These are phyloP conservation scores for Episyrphus balteatus DNA, from an alignment of 1,140 invertebrate species.

Conservation along the genomic window DNA sequence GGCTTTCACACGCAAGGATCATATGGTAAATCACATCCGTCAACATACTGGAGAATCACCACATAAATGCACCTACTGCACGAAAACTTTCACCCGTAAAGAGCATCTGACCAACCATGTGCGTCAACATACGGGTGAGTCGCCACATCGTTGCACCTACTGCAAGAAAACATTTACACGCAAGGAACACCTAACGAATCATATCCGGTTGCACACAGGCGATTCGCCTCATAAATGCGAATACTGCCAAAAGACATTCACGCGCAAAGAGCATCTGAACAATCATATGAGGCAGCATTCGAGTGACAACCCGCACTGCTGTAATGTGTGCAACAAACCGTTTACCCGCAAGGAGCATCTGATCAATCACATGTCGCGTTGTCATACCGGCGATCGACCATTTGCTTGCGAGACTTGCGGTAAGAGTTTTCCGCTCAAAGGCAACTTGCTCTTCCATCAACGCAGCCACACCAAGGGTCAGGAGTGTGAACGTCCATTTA, in stretches of 20 bases:
- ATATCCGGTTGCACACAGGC: constrained; percentile 60
- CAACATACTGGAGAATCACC: constrained; percentile 82
- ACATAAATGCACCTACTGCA: constrained; percentile 67
- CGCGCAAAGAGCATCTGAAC: constrained; percentile 67
- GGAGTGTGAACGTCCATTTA: constrained; percentile 80
- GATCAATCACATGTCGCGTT: constrained; percentile 60
- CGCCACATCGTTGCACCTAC: constrained; percentile 58
- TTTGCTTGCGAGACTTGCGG: constrained; percentile 72
- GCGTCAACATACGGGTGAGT: constrained; percentile 68
- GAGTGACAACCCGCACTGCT: constrained; percentile 70
- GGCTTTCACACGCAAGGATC: constrained; percentile 74
- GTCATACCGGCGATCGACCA: constrained; percentile 80
- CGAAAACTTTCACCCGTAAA: constrained; percentile 71
- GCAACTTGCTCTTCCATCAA: constrained; percentile 89
- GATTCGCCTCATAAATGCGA: constrained; percentile 73
- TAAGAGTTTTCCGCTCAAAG: constrained; percentile 77
- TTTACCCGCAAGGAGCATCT: constrained; percentile 74
- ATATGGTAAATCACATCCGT: constrained; percentile 57
- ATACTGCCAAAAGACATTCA: constrained; percentile 75
- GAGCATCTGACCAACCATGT: constrained; percentile 56
- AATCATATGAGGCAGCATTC: constrained; percentile 61
- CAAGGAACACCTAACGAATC: constrained; percentile 84
- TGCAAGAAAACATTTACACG: constrained; percentile 70
- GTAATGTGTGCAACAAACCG: constrained; percentile 70
- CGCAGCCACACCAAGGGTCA: constrained; percentile 80